Evolutionary conservation across 1,140 invertebrate genomes (phyloP), one percentile per base, ranked within the genome.

Genomic region (Notospermus geniculatus): DNA sequence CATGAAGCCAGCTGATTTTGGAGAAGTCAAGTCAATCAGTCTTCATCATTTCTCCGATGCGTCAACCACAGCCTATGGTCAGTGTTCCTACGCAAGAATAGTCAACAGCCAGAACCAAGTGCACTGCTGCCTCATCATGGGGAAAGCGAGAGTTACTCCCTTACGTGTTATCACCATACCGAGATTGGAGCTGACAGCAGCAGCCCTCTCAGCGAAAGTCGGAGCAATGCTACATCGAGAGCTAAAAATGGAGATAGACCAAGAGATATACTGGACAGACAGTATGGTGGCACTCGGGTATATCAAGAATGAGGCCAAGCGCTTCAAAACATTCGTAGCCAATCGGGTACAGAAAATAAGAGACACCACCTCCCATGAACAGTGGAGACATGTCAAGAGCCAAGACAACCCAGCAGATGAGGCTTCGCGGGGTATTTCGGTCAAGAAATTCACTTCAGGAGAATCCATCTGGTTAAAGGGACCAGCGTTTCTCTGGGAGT

Each of bases 21-120:
- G 22, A 25, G 22, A 7, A 19, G 9, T 9, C 11, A 53, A 25
- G 9, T n/a, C n/a, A n/a, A n/a, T n/a, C n/a, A 25, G 25, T 11
- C 50, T 53, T 11, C 50, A 53, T 25, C 50, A 53, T 22, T 60
- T 60, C 39, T 25, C 45, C 28, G 59, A 60, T 60, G 59, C 59
- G 9, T 32, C 27, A 25, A 23, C 25, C 5, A 4, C 11, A 11
- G 59, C 27, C n/a, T 55, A 55, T 36, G 59, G 52, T 4, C 25
- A 52, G 17, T 54, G 46, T 22, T 55, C 50, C 13, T 55, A 60
- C 41, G 13, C 55, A 9, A 9, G 59, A 55, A 7, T 43, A 5
- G 11, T 43, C 15, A 39, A 57, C 36, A 39, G 15, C 4, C n/a
- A 36, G 4, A 9, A 57, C 13, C n/a, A 41, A 27, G 36, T 41